Conservation (phyloP, 1,140 invertebrate species). For the Magallana ariakensis region DNA sequence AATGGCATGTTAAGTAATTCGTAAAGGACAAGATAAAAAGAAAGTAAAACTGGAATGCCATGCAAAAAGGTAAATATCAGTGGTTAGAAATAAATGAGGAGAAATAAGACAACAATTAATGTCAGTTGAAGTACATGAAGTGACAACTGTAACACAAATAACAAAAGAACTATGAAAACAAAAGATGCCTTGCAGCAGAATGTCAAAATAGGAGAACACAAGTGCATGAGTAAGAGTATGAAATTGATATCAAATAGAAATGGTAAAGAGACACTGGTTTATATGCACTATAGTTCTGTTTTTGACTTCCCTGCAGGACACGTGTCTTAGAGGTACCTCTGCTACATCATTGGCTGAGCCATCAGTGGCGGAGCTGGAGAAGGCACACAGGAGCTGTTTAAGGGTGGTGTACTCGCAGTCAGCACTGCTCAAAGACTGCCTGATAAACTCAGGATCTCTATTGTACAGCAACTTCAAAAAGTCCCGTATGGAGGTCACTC, state of each 20-base stretch:
- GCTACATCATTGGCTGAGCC: neutral
- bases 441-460: neutral
- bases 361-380: neutral
- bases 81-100: too few relatives aligned
- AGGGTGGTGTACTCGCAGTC: neutral
- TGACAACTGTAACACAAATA: too few relatives aligned
- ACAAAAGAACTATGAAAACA: too few relatives aligned
- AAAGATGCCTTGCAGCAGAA: neutral
- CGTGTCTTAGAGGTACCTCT: neutral
- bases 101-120: too few relatives aligned
- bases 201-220: neutral
- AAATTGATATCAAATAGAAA: neutral
- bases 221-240: neutral
- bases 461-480: neutral
- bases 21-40: too few relatives aligned
- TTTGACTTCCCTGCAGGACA: neutral
- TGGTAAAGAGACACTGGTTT: neutral
- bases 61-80: too few relatives aligned
- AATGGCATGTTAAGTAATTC: too few relatives aligned
- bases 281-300: constrained; percentile 7
- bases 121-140: too few relatives aligned
- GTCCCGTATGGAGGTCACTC: neutral
- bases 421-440: neutral
- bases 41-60: too few relatives aligned
- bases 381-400: neutral